Evolutionary conservation across 2,113 vertebrate species (phyloP), one percentile per base, ranked within the genome.

Genomic region (Myodes glareolus): DNA sequence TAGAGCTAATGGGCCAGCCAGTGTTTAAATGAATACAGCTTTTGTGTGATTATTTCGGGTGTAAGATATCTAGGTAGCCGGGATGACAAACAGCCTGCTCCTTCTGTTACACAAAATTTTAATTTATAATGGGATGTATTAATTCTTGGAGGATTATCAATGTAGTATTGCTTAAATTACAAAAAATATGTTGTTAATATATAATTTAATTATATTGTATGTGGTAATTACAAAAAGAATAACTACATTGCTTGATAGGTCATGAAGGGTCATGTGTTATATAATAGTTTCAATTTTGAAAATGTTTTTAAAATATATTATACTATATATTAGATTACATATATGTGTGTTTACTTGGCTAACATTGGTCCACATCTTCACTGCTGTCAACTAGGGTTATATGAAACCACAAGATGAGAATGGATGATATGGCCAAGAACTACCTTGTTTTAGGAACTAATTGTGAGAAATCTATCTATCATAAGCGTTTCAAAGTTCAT

Each of bases 131-230:
- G 50, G 2, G 3, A 36, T 36, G n/a, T 75, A 52, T 65, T 80
- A 10, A 68, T n/a, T 39, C 33, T 16, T 29, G 85, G 70, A 13
- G 27, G 73, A 55, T 94, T 10, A 63, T 90, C 50, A 92, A 70
- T 76, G 17, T 2, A 61, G 27, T 10, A 80, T 45, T 91, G 16
- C 47, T 96, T 91, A 95, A 95, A 88, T n/a, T 58, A 14, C 39
- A 19, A 80, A 80, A 93, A 84, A 14, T 47, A 14, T 87, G 63
- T 68, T 84, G 84, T 89, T 52, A 85, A 80, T 92, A 89, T 63
- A 47, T 92, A 63, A 81, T 80, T 90, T 21, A 88, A 86, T 87
- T 73, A 58, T 7, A 86, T 23, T 61, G 25, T 2, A 31, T 58
- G 25, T 89, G 55, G 78, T 68, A 7, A 19, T 39, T 50, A 58